Evolutionary conservation across 1,140 invertebrate species (phyloP).

Genomic region (Helicorthomorpha holstii): DNA sequence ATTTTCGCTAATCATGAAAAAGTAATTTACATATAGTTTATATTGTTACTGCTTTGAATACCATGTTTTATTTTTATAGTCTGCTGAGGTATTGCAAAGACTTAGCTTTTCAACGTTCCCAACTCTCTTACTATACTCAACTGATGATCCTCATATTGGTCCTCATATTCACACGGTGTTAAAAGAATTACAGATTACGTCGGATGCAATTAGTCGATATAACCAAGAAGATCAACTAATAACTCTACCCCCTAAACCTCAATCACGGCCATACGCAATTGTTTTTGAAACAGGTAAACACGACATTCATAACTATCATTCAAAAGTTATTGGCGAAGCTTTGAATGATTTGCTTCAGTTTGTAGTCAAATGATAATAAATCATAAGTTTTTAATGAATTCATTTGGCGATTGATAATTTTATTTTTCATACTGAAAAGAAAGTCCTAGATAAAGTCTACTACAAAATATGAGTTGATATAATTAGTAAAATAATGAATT

Average conservation of each 20-base stretch:
- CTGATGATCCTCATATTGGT: neutral
- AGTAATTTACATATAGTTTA: neutral
- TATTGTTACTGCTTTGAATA: neutral
- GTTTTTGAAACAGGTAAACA: neutral
- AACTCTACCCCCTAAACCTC: neutral
- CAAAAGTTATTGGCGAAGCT: neutral
- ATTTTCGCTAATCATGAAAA: neutral
- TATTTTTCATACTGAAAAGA: too few species aligned
- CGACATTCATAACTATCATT: neutral
- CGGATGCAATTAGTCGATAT: neutral
- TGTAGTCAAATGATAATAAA: too few species aligned
- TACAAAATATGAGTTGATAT: too few species aligned
- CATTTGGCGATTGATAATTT: too few species aligned
- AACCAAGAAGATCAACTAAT: neutral
- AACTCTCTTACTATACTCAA: neutral
- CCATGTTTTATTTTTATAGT: neutral
- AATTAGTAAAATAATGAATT: too few species aligned
- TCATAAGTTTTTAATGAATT: too few species aligned
- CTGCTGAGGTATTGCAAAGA: neutral
- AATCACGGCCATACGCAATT: neutral
- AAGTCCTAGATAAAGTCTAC: too few species aligned
- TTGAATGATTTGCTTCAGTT: neutral
- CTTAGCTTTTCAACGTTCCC: neutral
- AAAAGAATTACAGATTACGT: neutral
- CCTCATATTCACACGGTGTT: neutral